Conservation (phyloP, 2,888 invertebrate genomes). For the Automeris io region DNA sequence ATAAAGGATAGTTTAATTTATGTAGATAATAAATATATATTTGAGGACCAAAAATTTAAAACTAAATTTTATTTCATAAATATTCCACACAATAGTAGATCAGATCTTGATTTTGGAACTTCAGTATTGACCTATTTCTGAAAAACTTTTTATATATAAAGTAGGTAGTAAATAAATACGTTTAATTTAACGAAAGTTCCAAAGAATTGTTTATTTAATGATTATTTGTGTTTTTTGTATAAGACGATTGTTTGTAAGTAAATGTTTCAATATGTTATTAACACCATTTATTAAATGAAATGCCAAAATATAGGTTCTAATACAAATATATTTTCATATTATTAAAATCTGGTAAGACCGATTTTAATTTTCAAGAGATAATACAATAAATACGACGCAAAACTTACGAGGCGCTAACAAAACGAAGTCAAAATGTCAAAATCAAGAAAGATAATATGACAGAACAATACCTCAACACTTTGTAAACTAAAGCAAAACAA, state of each 20-base stretch:
- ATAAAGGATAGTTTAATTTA: background rate
- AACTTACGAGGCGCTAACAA: constrained; percentile 69
- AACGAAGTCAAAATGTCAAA: constrained; percentile 67
- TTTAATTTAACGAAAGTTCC: background rate
- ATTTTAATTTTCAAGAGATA: constrained; percentile 22
- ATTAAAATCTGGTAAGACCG: constrained; percentile 12
- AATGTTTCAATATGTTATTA: constrained; percentile 12
- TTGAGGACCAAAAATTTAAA: background rate
- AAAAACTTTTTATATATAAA: background rate
- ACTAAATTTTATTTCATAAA: too few species aligned
- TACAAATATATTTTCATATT: constrained; percentile 10
- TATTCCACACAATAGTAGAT: background rate
- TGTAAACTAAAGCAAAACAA: constrained; percentile 50
- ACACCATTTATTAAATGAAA: constrained; percentile 21
- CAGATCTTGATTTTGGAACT: background rate
- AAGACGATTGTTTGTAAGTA: constrained; percentile 1
- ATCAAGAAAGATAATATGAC: constrained; percentile 65
- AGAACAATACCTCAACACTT: constrained; percentile 54
- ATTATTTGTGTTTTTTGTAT: background rate
- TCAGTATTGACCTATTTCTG: background rate
- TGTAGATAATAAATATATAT: background rate
- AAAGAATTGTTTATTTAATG: background rate
- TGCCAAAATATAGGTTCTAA: constrained; percentile 15
- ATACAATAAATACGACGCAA: constrained; percentile 69
- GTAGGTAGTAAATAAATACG: background rate